phyloP scores from a whole-genome alignment of 2,113 vertebrate genomes.

The Mesembrinibis cayennensis region DNA sequence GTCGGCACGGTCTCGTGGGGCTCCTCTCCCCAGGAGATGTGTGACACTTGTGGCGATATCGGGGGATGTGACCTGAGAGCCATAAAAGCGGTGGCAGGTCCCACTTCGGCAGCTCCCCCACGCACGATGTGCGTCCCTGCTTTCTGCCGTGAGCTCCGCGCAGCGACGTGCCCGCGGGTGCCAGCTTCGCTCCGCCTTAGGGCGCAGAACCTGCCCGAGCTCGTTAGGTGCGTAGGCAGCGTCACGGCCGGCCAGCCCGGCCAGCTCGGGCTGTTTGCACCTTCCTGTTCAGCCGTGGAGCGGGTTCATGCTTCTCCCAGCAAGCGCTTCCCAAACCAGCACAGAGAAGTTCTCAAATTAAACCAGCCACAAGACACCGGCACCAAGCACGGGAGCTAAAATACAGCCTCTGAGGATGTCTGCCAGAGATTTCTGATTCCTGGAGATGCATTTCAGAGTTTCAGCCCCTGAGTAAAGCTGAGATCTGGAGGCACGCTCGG shows the following conservation, averaged over 20 bases:
- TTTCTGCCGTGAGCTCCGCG: neutral
- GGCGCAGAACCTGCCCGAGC: neutral
- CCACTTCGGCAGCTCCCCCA: neutral
- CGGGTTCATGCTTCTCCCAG: neutral
- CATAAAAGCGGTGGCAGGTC: neutral
- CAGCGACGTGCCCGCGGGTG: fast-evolving
- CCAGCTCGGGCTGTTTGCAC: neutral
- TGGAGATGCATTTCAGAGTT: neutral
- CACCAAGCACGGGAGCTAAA: neutral
- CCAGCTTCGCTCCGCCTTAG: neutral
- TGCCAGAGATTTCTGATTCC: neutral
- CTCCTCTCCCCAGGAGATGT: neutral
- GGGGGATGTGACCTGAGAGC: neutral
- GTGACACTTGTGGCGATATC: neutral
- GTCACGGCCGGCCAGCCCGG: neutral
- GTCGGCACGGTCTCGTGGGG: fast-evolving
- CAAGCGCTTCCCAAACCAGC: neutral
- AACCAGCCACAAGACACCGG: neutral
- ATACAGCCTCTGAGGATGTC: neutral
- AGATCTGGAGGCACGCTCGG: neutral
- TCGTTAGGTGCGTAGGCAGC: neutral
- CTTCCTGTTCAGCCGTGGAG: fast-evolving
- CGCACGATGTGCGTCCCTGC: neutral
- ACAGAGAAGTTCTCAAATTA: neutral
- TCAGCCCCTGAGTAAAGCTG: neutral